Evolutionary conservation across 2,888 invertebrate genomes (phyloP), one percentile per base, ranked within the genome.

Genomic region (Hirtodrosophila trivittata): DNA sequence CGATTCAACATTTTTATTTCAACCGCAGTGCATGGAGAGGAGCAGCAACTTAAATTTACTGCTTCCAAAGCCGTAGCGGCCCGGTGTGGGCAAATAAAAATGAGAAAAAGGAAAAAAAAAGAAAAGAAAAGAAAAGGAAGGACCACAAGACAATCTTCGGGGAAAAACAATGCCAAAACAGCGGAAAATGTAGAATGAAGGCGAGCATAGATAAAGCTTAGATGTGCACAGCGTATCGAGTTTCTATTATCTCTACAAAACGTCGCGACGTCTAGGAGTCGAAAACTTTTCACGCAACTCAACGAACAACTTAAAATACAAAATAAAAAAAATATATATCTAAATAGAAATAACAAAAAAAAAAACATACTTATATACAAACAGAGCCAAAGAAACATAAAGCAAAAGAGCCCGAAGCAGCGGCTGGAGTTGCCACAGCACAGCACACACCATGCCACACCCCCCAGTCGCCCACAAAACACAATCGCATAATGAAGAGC

Each of bases 1-100:
- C 87, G 84, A 87, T 87, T 87, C 82, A 82, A 87, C 87, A 87
- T 82, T 82, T 82, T 82, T 82, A 83, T 82, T 82, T 87, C 80
- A 73, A 75, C 87, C 86, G 60, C 87, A 78, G 57, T 58, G 84
- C 72, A 77, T 16, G 41, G 33, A 30, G 18, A 26, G 59, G 58
- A 64, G 66, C 65, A 65, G 43, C 73, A 73, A 73, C 87, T 82
- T 80, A 70, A 87, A 87, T 82, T 87, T 82, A 87, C 83, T 85
- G 74, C 87, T 72, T 52, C 1, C 2, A 72, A 78, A 73, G 84
- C 77, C 68, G 66, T 37, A 32, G 47, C 25, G 63, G 43, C 42
- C 75, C 76, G 80, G 83, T 76, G 80, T 59, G 84, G 69, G 86
- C 51, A 78, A 85, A 83, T 83, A 86, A 86, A 81, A 86, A 86